These are phyloP conservation scores for Brachyhypopomus gauderio DNA, from an alignment of 2,113 vertebrate genomes.

Conservation along the genomic window DNA sequence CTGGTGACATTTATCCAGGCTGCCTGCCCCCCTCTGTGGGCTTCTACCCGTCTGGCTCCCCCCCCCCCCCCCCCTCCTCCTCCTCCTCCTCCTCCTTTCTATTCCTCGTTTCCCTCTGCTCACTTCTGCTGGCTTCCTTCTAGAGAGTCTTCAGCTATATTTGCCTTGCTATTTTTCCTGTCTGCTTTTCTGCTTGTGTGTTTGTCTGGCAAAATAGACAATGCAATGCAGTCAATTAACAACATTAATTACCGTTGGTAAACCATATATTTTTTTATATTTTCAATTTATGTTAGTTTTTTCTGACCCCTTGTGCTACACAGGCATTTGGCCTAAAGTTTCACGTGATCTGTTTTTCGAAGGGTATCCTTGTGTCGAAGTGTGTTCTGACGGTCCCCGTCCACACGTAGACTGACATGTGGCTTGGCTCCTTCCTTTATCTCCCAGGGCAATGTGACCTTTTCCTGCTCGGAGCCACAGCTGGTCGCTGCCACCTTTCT, in stretches of 20 bases:
- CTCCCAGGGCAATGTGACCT: slow-evolving; percentile 86
- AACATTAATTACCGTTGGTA: not conserved
- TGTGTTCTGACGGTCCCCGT: slow-evolving; percentile 21
- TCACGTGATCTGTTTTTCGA: not conserved
- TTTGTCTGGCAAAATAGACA: not conserved
- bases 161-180: not conserved
- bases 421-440: slow-evolving; percentile 46
- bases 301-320: not conserved
- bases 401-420: slow-evolving; percentile 39
- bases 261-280: too few species aligned
- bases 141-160: not conserved
- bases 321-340: not conserved
- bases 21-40: slow-evolving; percentile 45
- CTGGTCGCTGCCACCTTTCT: slow-evolving; percentile 83
- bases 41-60: slow-evolving; percentile 30
- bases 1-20: slow-evolving; percentile 60
- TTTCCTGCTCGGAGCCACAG: slow-evolving; percentile 83
- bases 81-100: not conserved
- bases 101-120: slow-evolving; percentile 4
- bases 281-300: not conserved
- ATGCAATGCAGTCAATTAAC: too few species aligned
- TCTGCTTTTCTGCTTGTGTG: not conserved
- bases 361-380: not conserved
- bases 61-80: not conserved
- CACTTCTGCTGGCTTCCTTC: not conserved